phyloP scores from a whole-genome alignment of 2,113 vertebrate species.

The Oncorhynchus gorbuscha region DNA sequence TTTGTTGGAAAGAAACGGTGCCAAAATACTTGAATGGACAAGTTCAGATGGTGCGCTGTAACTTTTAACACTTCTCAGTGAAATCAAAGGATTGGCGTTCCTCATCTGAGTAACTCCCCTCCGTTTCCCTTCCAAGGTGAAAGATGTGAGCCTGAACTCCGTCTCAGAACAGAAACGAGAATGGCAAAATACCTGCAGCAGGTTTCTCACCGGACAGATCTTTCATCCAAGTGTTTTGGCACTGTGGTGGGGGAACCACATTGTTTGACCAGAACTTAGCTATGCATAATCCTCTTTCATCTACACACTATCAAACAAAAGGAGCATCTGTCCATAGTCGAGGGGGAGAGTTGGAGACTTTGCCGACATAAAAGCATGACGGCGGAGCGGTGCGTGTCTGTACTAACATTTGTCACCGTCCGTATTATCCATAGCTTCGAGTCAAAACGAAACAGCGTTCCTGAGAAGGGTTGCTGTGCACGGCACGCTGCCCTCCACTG shows the following conservation, averaged over 20 bases:
- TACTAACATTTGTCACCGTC: constrained; percentile 64
- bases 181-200: constrained; percentile 66
- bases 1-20: constrained; percentile 53
- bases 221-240: constrained; percentile 63
- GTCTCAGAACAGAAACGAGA: constrained; percentile 15
- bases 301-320: constrained; percentile 61
- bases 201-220: constrained; percentile 44
- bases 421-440: constrained; percentile 75
- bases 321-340: constrained; percentile 53
- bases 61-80: constrained; percentile 65
- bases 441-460: constrained; percentile 74
- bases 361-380: constrained; percentile 60
- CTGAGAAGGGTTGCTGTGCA: constrained; percentile 60
- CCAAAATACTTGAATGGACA: constrained; percentile 34
- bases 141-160: background rate
- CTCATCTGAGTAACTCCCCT: constrained; percentile 52
- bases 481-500: too few relatives aligned
- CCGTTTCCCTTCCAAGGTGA: constrained; percentile 50
- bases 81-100: constrained; percentile 55
- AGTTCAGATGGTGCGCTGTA: constrained; percentile 25
- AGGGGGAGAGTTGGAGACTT: constrained; percentile 24
- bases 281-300: constrained; percentile 75
- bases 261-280: constrained; percentile 66
- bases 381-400: constrained; percentile 64
- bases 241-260: constrained; percentile 35